A percentile compares a stretch with the other conserved stretches of the same genome.
Evolutionary conservation across 2,888 invertebrate genomes (phyloP).

Genomic region (Anthoptus insignis): DNA sequence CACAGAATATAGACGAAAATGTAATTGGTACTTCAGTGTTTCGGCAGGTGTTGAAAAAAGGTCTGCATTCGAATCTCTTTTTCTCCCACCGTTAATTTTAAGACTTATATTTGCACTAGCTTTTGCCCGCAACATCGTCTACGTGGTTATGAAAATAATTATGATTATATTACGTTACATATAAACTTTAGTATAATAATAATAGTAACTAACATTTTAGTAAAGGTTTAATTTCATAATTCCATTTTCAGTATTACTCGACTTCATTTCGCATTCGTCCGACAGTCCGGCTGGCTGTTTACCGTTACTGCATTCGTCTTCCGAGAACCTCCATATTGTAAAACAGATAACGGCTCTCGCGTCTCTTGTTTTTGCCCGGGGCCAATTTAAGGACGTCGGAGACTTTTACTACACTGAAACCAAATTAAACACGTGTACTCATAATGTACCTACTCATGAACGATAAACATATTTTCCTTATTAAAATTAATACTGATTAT

Average conservation of each 20-base stretch:
- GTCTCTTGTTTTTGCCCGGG: conserved; percentile 28
- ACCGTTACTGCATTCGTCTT: conserved; percentile 69
- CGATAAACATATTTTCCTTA: conserved; percentile 12
- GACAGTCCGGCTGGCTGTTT: conserved; percentile 49
- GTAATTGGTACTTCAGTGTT: no score
- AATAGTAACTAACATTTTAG: no score
- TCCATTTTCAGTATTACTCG: background rate
- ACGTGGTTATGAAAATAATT: no score
- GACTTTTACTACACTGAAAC: conserved; percentile 21
- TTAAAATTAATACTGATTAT: conserved; percentile 15
- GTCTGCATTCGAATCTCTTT: no score
- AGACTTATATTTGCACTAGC: no score
- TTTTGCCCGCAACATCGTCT: no score
- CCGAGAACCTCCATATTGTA: conserved; percentile 44
- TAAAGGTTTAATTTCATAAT: conserved; percentile 13
- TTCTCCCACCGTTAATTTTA: no score
- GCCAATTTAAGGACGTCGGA: conserved; percentile 29
- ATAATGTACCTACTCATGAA: background rate
- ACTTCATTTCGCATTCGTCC: conserved; percentile 59
- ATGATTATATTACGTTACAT: no score
- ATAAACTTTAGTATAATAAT: no score
- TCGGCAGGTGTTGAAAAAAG: no score
- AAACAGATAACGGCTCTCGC: conserved; percentile 43
- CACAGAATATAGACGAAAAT: no score
- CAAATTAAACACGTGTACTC: conserved; percentile 23